Percentiles rank a stretch among this genome's conserved stretches.
Evolutionary conservation across 2,113 vertebrate genomes (phyloP).

Genomic region (Thermophis baileyi): DNA sequence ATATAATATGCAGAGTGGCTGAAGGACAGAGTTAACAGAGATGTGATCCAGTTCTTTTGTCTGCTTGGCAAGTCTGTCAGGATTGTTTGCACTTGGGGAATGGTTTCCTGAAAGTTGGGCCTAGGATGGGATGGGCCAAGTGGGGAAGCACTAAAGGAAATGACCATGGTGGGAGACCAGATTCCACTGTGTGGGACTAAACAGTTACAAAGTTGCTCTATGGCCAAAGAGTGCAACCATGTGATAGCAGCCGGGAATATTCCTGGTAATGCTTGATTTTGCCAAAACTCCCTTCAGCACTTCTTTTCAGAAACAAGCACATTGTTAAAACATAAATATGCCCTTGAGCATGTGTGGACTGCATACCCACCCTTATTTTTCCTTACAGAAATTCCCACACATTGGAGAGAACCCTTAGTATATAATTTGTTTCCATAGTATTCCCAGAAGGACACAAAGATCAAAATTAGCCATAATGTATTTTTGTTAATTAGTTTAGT

Average conservation of each 20-base stretch:
- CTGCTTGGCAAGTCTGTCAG: neutral
- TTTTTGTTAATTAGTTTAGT: neutral
- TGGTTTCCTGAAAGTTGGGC: neutral
- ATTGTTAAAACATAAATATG: neutral
- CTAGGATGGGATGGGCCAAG: neutral
- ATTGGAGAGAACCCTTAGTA: neutral
- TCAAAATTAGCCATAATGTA: neutral
- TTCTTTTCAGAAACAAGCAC: neutral
- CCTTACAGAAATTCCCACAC: neutral
- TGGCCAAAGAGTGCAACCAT: neutral
- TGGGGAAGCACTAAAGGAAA: neutral
- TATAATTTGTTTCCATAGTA: neutral
- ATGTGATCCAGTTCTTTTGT: neutral
- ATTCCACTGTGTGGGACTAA: neutral
- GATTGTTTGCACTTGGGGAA: neutral
- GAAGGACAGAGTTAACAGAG: neutral
- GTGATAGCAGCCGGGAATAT: neutral
- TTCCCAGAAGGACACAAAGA: neutral
- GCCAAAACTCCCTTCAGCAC: neutral
- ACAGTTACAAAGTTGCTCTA: neutral
- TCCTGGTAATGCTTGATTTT: neutral
- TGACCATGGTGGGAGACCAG: neutral
- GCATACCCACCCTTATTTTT: neutral
- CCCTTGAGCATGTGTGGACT: neutral
- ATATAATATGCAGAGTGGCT: neutral